Evolutionary conservation across 2,888 invertebrate species (phyloP), one percentile per base, ranked within the genome.

Genomic region (Cosmia pyralina): DNA sequence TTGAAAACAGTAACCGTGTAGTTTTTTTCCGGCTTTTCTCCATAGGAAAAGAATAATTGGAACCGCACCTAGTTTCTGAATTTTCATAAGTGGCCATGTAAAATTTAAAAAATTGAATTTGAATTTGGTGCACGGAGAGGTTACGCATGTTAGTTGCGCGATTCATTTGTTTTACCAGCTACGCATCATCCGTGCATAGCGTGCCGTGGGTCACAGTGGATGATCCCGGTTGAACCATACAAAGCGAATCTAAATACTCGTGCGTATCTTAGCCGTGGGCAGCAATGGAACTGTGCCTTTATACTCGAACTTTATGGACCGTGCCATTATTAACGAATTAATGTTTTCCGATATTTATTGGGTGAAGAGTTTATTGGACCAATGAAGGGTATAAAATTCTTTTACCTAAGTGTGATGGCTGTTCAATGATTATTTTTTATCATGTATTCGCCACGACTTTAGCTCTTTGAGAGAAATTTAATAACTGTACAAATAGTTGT

Each of bases 301-400:
- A 80, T 63, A 62, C 38, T 1, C 55, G 6, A 57, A 71, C 53
- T 82, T 72, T 84, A 70, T 77, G 72, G 53, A 46, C 55, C 38
- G 55, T 63, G 22, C 53, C 28, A 65, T 50, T 77, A 81, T 84
- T 81, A 72, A 68, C 19, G 60, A 70, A 82, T 84, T 83, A 76
- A 76, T 79, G 80, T 41, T 63, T 69, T 64, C 66, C 78, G 44
- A 73, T 80, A 78, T 72, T 82, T 82, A 72, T 69, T 34, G 22
- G 22, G 22, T 65, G 19, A 69, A 66, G n/a, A 60, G 64, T 67
- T 60, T 55, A 53, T 64, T 64, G 22, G 38, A 65, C 10, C 15
- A 48, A 48, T 34, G 60, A 68, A 15, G 7, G 22, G n/a, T 46
- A 48, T 48, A 19, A 55, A 38, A 64, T 44, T 58, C 58, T 15